Conservation (phyloP, 2,888 invertebrate species). For the Zelleria hepariella region DNA sequence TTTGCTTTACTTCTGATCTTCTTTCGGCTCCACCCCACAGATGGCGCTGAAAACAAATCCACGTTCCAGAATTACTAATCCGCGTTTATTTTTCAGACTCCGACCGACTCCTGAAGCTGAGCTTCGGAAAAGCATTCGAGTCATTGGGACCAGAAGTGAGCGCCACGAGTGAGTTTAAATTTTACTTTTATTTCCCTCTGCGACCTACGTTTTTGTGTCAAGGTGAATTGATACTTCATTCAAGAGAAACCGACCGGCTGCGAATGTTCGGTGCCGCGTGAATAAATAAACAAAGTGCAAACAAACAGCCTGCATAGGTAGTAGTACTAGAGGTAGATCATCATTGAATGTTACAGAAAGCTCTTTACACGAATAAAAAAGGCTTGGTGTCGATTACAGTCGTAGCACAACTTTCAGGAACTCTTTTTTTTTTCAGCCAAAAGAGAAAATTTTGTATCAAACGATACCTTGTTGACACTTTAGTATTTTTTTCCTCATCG, state of each 20-base stretch:
- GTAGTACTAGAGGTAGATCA: not conserved
- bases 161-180: slow-evolving; percentile 78
- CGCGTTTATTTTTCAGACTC: slow-evolving; percentile 39
- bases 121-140: slow-evolving; percentile 68
- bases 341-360: not conserved
- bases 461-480: too few relatives aligned
- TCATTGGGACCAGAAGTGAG: slow-evolving; percentile 81
- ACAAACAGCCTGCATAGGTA: not conserved
- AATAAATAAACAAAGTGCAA: slow-evolving; percentile 16
- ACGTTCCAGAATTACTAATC: not conserved
- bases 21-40: slow-evolving; percentile 16
- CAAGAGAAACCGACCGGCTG: not conserved
- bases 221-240: not conserved
- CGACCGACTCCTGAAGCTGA: slow-evolving; percentile 59
- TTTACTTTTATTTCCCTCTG: not conserved
- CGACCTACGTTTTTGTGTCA: not conserved
- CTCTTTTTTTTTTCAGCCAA: too few relatives aligned
- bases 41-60: slow-evolving; percentile 23
- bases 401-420: too few relatives aligned
- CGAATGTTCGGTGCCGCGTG: slow-evolving; percentile 14
- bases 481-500: too few relatives aligned
- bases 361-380: too few relatives aligned
- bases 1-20: not conserved
- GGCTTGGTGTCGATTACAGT: too few relatives aligned
- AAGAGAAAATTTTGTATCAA: too few relatives aligned